These are phyloP conservation scores for Hoplodrina ambigua DNA, from an alignment of 2,888 invertebrate genomes.

Conservation along the genomic window DNA sequence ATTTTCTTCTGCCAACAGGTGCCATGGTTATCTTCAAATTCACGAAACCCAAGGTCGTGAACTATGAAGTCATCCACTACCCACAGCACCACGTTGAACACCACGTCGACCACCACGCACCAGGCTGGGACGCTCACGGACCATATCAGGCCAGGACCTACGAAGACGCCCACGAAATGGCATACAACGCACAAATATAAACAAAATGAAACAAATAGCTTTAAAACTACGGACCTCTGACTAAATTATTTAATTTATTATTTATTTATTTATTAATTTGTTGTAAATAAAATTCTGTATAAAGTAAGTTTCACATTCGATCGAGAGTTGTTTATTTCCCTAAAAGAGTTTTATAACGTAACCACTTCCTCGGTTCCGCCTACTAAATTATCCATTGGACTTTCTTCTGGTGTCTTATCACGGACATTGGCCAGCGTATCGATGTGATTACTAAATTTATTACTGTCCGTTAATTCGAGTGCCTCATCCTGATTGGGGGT, in stretches of 20 bases:
- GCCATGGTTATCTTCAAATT: conserved; percentile 96
- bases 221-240: conserved; percentile 84
- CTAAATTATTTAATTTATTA: conserved; percentile 86
- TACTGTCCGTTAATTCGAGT: not conserved
- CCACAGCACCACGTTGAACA: conserved; percentile 93
- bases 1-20: conserved; percentile 71
- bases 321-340: conserved; percentile 66
- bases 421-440: not conserved
- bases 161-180: conserved; percentile 90
- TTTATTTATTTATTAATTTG: conserved; percentile 83
- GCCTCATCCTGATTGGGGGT: conserved; percentile 4
- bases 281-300: conserved; percentile 86
- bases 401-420: conserved; percentile 39
- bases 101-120: conserved; percentile 91
- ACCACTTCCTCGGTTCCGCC: conserved; percentile 40
- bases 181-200: conserved; percentile 90
- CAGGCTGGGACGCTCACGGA: conserved; percentile 90
- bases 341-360: conserved; percentile 44
- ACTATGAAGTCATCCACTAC: conserved; percentile 96
- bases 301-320: conserved; percentile 83
- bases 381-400: conserved; percentile 20
- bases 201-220: conserved; percentile 68
- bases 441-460: not conserved
- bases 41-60: conserved; percentile 96
- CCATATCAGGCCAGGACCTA: conserved; percentile 91